These are phyloP conservation scores for Drosophila virilis DNA, from an alignment of 1,140 invertebrate species.

Conservation along the genomic window DNA sequence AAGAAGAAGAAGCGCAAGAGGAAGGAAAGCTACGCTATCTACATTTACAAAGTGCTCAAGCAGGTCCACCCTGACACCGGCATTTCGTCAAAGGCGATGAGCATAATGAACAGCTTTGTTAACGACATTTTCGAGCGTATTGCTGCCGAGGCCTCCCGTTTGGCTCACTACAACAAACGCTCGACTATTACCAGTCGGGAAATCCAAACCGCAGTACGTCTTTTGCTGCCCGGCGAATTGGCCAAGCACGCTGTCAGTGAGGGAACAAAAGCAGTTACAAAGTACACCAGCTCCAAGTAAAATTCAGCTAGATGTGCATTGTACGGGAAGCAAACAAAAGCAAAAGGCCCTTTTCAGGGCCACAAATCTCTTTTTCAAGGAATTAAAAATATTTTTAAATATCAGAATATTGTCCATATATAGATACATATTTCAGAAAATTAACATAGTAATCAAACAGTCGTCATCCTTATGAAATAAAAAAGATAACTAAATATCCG, in stretches of 20 bases:
- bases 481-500: too few relatives aligned
- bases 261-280: constrained; percentile 86
- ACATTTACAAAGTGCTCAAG: constrained; percentile 6
- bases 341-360: constrained; percentile 62
- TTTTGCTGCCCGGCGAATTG: constrained; percentile 86
- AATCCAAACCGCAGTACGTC: constrained; percentile 86
- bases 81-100: neutral
- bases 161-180: constrained; percentile 90
- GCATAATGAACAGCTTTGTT: neutral
- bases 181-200: constrained; percentile 86
- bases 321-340: neutral
- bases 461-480: too few relatives aligned
- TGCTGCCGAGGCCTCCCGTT: constrained; percentile 88
- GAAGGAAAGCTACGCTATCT: constrained; percentile 6
- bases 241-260: constrained; percentile 87
- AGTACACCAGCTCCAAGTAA: constrained; percentile 83
- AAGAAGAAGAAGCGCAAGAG: neutral
- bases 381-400: neutral
- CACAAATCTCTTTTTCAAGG: constrained; percentile 35
- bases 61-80: neutral
- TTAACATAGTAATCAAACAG: too few relatives aligned
- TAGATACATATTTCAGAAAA: too few relatives aligned
- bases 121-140: constrained; percentile 87
- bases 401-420: too few relatives aligned
- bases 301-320: too few relatives aligned